Evolutionary conservation across 2,797 vertebrate genomes (phyloP), one percentile per base, ranked within the genome.

Genomic region (Martes flavigula): DNA sequence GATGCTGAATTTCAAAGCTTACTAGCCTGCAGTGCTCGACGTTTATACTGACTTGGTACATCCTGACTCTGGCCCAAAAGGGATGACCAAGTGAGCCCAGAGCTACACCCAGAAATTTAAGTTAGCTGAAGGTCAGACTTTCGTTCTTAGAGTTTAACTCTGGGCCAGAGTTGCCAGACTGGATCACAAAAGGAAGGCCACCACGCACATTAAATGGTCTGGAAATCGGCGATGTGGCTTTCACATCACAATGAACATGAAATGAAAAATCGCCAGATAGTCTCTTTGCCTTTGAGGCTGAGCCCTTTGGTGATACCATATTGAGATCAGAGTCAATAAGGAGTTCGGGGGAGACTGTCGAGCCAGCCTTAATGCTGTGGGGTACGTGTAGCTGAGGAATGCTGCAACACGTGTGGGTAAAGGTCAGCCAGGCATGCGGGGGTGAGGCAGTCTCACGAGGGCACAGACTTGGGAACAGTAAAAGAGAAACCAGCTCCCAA

Each of bases 231-330:
- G 20, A 95, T 64, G 20, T 82, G 56, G 54, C 46, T 94, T 93
- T 97, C 25, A 81, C 25, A 17, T 62, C 32, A 90, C 35, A 90
- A 35, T 62, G 43, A 85, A 70, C 85, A 87, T 72, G 81, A 95
- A 87, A 82, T 58, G 46, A 60, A 92, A 66, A 91, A 62, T 91
- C 89, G 73, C 30, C 81, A 84, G 56, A 79, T 3, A 81, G 46
- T 78, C 70, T 87, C 68, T 89, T 20, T 87, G 83, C 62, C 81
- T 25, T 46, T 9, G 77, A 89, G 11, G 43, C 4, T 30, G 17
- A 97, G 79, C 68, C 68, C 51, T 82, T 5, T n/a, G 79, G 91
- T n/a, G 84, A 70, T 23, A 72, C 13, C 38, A 58, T 18, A 51
- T 2, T 38, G 87, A 94, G 18, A 48, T 48, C 46, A 48, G 70